phyloP scores from a whole-genome alignment of 2,888 invertebrate species.

The Heliconius cydno region DNA sequence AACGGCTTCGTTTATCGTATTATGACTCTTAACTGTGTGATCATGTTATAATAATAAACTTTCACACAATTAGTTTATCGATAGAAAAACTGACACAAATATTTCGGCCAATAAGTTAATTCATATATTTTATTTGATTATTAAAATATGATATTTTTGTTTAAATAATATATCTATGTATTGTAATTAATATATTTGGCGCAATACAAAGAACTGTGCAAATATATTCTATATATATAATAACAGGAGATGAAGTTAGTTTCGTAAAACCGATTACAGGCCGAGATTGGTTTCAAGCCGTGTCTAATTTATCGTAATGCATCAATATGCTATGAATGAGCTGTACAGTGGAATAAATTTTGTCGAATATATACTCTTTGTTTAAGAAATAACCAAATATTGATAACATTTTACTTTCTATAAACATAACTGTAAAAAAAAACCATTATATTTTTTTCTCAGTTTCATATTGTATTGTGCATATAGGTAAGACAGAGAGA shows the following conservation, averaged over 20 bases:
- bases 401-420: neutral
- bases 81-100: conserved; percentile 43
- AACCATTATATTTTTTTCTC: neutral
- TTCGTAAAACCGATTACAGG: conserved; percentile 77
- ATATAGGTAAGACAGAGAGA: too few relatives aligned
- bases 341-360: conserved; percentile 25
- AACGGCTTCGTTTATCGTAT: neutral
- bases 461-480: too few relatives aligned
- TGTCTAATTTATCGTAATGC: conserved; percentile 76
- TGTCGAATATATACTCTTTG: conserved; percentile 22
- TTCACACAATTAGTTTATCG: conserved; percentile 51
- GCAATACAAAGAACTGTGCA: conserved; percentile 44
- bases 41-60: conserved; percentile 53
- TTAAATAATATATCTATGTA: neutral
- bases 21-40: conserved; percentile 38
- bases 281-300: conserved; percentile 70
- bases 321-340: conserved; percentile 52
- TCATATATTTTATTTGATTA: too few relatives aligned
- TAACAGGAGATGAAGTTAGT: conserved; percentile 67
- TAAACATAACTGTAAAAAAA: neutral
- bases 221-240: conserved; percentile 54
- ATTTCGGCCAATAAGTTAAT: too few relatives aligned
- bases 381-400: conserved; percentile 3
- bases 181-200: neutral
- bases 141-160: too few relatives aligned